Evolutionary conservation across 2,113 vertebrate genomes (phyloP).

Genomic region (Nyctereutes procyonoides): DNA sequence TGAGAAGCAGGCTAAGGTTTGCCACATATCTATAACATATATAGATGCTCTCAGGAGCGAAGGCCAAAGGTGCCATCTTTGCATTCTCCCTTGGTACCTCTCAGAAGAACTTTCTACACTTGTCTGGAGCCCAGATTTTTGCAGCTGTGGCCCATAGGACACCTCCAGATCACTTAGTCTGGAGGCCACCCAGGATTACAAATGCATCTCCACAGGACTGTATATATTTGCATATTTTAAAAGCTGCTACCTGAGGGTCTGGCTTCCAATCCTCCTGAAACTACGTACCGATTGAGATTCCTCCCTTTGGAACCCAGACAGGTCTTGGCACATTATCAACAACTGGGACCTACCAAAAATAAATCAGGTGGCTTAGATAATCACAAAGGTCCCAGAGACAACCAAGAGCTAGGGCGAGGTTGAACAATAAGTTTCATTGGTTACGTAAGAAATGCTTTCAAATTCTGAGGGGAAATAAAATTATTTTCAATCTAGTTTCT

Average conservation of each 20-base stretch:
- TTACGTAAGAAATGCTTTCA: background rate
- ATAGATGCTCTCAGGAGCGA: background rate
- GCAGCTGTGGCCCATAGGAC: background rate
- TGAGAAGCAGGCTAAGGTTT: background rate
- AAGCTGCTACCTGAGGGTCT: background rate
- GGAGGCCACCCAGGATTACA: background rate
- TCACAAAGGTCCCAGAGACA: background rate
- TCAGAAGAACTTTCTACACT: background rate
- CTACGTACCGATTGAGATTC: background rate
- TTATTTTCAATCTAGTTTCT: background rate
- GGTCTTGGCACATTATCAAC: background rate
- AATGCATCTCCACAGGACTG: background rate
- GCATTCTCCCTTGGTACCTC: background rate
- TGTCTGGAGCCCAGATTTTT: background rate
- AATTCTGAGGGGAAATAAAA: background rate
- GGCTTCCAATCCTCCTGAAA: background rate
- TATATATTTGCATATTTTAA: background rate
- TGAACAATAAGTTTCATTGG: background rate
- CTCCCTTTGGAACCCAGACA: background rate
- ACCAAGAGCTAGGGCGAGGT: background rate
- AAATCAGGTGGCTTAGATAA: background rate
- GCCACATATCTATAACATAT: background rate
- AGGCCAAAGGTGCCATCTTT: background rate
- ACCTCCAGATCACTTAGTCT: background rate
- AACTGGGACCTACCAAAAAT: background rate